phyloP scores from a whole-genome alignment of 2,888 invertebrate genomes.

The Willowsia nigromaculata region DNA sequence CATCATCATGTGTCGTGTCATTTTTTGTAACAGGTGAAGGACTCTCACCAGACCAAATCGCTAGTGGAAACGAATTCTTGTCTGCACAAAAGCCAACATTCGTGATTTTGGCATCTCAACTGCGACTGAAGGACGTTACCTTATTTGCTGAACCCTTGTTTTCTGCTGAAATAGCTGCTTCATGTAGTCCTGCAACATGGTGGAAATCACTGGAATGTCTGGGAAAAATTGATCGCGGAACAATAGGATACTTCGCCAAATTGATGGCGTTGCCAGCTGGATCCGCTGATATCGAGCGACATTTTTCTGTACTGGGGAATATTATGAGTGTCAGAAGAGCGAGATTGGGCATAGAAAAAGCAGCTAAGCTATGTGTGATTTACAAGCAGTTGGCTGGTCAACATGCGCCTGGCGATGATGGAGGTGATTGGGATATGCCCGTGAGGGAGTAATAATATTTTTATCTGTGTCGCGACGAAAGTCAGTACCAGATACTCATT shows the following conservation, averaged over 20 bases:
- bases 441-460: not conserved
- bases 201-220: not conserved
- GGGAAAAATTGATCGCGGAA: not conserved
- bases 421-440: not conserved
- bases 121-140: not conserved
- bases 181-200: not conserved
- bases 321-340: not conserved
- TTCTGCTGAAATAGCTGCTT: not conserved
- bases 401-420: not conserved
- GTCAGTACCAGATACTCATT: not conserved
- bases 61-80: not conserved
- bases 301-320: slow-evolving; percentile 36
- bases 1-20: not conserved
- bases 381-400: not conserved
- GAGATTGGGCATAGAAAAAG: slow-evolving; percentile 34
- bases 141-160: not conserved
- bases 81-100: not conserved
- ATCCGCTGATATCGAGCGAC: slow-evolving; percentile 28
- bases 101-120: not conserved
- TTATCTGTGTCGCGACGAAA: not conserved
- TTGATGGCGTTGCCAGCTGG: slow-evolving; percentile 2
- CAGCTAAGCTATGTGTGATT: slow-evolving; percentile 23
- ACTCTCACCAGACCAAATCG: not conserved
- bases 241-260: not conserved
- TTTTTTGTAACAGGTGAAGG: not conserved